Evolutionary conservation across 2,113 vertebrate species (phyloP), one percentile per base, ranked within the genome.

Genomic region (Strix uralensis): DNA sequence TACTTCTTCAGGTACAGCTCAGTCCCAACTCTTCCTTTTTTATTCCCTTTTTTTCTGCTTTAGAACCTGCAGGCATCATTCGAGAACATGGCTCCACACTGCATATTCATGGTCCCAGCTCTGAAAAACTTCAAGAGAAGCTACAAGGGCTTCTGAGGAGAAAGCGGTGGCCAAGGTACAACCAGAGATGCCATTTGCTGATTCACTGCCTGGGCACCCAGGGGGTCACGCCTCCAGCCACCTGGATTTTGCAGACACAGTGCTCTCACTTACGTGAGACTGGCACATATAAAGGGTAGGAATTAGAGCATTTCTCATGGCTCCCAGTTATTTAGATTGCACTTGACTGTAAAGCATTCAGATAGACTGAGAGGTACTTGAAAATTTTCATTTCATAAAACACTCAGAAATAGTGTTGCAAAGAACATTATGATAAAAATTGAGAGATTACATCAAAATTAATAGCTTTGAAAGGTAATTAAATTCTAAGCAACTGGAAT

Each of bases 291-390:
- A 10, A 15, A 36, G 15, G 18, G 34, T 32, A 34, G 30, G 42
- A 71, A 30, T 46, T 46, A 46, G 0, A 44, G 52, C 40, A 0
- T 7, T 54, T 13, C 51, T 22, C 34, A 1, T 3, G 29, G 47
- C 10, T 34, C 67, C 47, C 67, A 7, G 26, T 67, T 5, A 12
- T 0, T 1, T 7, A 29, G 71, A 4, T 11, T 22, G 66, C 51
- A 15, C 46, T 69, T 38, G 47, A 25, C 9, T 30, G 18, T 22
- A 8, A 8, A 82, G 7, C 40, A 9, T 17, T 61, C 30, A 47
- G 40, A 36, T 58, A 10, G 5, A 23, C 22, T 18, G 13, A 46
- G 21, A 72, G 13, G 10, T 1, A 42, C 23, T 22, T 29, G 47
- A 79, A 67, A 57, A 69, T 15, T 13, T 36, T 86, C 6, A 38